Percentiles rank a stretch among this genome's conserved stretches.
Evolutionary conservation across 2,797 vertebrate genomes (phyloP).

Genomic region (Salmo trutta): DNA sequence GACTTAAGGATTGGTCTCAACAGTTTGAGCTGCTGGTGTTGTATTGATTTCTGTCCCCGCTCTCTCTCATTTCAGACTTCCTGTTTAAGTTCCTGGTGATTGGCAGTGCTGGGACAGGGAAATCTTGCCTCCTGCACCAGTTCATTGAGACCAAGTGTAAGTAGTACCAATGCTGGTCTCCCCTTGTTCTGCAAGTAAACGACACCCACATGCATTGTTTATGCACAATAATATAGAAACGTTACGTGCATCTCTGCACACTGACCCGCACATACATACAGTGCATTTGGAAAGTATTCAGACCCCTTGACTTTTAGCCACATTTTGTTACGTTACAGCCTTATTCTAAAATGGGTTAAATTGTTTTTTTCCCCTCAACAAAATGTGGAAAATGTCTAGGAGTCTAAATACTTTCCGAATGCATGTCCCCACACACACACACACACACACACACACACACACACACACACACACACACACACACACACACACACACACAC

Average conservation of each 20-base stretch:
- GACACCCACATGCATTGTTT: not conserved
- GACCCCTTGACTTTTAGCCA: no score
- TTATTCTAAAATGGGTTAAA: no score
- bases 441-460: not conserved
- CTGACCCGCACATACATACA: not conserved
- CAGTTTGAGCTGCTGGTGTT: constrained; percentile 14
- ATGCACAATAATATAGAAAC: not conserved
- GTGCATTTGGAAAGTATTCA: no score
- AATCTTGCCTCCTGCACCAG: constrained; percentile 95
- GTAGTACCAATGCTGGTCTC: constrained; percentile 33
- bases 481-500: constrained; percentile 3
- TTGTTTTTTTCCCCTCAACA: no score
- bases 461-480: not conserved
- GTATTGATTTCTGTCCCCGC: constrained; percentile 41
- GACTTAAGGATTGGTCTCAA: constrained; percentile 37
- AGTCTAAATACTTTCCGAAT: no score
- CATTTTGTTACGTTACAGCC: no score
- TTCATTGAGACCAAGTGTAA: constrained; percentile 97
- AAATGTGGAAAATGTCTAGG: no score
- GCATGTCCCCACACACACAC: not conserved
- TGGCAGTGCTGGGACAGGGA: constrained; percentile 91
- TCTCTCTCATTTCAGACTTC: constrained; percentile 81
- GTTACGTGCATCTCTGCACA: not conserved
- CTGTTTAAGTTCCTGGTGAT: constrained; percentile 97
- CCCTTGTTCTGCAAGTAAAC: no score